Evolutionary conservation across 2,888 invertebrate species (phyloP).

Genomic region (Pharmacophagus antenor): DNA sequence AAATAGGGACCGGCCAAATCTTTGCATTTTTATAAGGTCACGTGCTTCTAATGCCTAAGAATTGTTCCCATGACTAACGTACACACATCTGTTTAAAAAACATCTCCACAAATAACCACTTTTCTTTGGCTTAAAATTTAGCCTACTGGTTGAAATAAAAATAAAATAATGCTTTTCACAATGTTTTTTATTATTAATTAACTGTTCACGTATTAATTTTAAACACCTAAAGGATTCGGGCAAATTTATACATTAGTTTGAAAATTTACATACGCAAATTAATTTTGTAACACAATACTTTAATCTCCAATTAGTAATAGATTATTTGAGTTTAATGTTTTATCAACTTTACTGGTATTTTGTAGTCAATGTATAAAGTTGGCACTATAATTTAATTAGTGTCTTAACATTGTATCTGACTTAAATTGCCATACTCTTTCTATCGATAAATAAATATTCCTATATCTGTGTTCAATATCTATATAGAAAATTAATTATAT

Average conservation of each 20-base stretch:
- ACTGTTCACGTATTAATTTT: too few species aligned
- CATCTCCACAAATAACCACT: slow-evolving; percentile 1
- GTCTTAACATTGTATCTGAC: too few species aligned
- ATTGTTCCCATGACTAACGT: slow-evolving; percentile 15
- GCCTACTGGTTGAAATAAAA: too few species aligned
- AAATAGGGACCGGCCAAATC: slow-evolving; percentile 23
- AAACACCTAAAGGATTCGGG: too few species aligned
- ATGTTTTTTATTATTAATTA: too few species aligned
- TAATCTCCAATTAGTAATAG: neutral
- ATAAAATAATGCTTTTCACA: too few species aligned
- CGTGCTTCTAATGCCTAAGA: slow-evolving; percentile 10
- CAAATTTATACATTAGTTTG: too few species aligned
- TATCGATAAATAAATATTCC: too few species aligned
- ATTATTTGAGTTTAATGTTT: neutral
- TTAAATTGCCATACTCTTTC: too few species aligned
- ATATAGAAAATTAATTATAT: too few species aligned
- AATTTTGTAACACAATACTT: neutral
- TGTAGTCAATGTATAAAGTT: neutral
- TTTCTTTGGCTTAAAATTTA: neutral
- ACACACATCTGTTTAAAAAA: slow-evolving; percentile 12
- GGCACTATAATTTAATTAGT: neutral
- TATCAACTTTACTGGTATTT: neutral
- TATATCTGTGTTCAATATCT: too few species aligned
- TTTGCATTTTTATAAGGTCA: slow-evolving; percentile 19
- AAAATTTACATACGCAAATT: too few species aligned